Evolutionary conservation across 2,888 invertebrate species (phyloP), one percentile per base, ranked within the genome.

Genomic region (Dicroscelio sp.): DNA sequence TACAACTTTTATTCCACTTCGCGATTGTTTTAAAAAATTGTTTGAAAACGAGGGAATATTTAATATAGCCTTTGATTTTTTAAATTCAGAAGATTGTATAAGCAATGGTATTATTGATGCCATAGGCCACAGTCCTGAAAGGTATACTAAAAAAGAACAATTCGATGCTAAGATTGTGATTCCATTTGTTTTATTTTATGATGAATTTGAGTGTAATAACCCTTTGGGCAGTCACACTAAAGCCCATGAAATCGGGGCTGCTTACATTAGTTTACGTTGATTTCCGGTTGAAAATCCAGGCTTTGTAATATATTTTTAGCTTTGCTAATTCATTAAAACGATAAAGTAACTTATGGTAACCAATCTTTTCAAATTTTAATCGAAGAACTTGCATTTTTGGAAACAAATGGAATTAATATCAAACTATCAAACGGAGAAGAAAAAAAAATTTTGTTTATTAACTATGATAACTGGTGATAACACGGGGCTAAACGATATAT

Each of bases 391-490:
- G 85, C 55, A 48, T 69, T 60, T 78, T 79, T 93, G 58, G 90
- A 89, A 82, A 79, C 25, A 63, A 43, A 84, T 27, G 88, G 88
- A n/a, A 90, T 93, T 35, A 55, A n/a, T 25, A 27, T 91, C 17
- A 25, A 33, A 23, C 20, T 92, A 35, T 43, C n/a, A 60, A 43
- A 69, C 67, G 33, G 30, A 52, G 55, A 71, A 25, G 38, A 27
- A 25, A 23, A 43, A n/a, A 63, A 80, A 65, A 35, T 92, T 71
- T 90, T 82, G 86, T 93, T 93, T 75, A 38, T 43, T 93, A 2
- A 79, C 55, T n/a, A 33, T 88, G 14, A 71, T 91, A 31, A 67
- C 86, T 23, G 92, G 90, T 31, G 84, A 84, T 17, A 84, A 84
- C 43, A 55, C 87, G 25, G 76, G 84, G 12, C 52, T 93, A 31